A percentile compares a stretch with the other conserved stretches of the same genome.
Conservation (phyloP, 1,140 invertebrate genomes). For the Nasonia longicornis region DNA sequence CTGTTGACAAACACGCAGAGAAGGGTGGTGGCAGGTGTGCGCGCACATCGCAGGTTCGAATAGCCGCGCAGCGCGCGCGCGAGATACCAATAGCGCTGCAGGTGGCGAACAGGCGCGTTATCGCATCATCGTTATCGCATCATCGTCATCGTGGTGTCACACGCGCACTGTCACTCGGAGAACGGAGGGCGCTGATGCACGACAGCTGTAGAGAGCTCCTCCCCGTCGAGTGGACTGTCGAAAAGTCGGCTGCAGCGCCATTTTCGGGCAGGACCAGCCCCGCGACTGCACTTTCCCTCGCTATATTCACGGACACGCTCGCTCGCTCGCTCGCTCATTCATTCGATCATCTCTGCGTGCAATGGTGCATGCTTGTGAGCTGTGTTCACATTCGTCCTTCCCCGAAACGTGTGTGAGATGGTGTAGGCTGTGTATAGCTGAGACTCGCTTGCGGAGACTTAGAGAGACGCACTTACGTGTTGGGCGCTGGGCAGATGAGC, state of each 20-base stretch:
- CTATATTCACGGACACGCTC: background rate
- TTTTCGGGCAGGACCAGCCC: constrained; percentile 35
- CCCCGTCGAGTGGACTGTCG: background rate
- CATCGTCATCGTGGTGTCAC: background rate
- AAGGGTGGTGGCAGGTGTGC: no score
- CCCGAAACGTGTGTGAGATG: background rate
- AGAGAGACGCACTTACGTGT: constrained; percentile 63
- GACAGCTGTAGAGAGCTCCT: constrained; percentile 1
- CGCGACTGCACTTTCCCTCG: background rate
- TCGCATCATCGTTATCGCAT: no score
- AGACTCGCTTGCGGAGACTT: background rate
- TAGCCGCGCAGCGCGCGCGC: no score
- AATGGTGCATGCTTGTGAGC: background rate
- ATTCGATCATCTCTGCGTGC: background rate
- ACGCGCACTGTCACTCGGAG: constrained; percentile 29
- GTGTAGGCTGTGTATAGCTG: background rate
- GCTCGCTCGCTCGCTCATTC: background rate
- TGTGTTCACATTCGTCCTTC: background rate
- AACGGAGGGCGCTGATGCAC: constrained; percentile 12
- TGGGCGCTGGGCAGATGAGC: constrained; percentile 65
- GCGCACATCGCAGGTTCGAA: no score
- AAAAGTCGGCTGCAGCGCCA: constrained; percentile 26
- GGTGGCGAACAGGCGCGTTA: background rate
- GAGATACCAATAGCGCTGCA: no score
- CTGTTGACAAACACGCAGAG: constrained; percentile 24